Percentiles rank a stretch among this genome's conserved stretches.
These are phyloP conservation scores for Buceros bicornis DNA, from an alignment of 2,797 vertebrate genomes.

Conservation along the genomic window DNA sequence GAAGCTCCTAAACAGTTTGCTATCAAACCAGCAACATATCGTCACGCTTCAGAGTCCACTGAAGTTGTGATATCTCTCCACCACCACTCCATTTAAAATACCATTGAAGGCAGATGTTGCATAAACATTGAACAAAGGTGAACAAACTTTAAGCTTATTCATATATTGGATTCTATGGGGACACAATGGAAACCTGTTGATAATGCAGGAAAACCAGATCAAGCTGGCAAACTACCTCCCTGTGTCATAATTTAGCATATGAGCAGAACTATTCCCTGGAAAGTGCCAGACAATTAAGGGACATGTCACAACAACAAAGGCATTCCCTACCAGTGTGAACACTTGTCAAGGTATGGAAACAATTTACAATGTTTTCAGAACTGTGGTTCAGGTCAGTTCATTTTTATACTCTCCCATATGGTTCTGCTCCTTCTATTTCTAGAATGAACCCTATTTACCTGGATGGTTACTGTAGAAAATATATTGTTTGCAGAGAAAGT, in stretches of 20 bases:
- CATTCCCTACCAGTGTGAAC: background rate
- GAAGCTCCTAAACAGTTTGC: background rate
- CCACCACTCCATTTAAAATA: background rate
- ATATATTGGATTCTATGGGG: background rate
- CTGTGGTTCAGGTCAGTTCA: constrained; percentile 49
- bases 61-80: background rate
- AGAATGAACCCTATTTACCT: constrained; percentile 67
- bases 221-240: background rate
- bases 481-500: constrained; percentile 64
- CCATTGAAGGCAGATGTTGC: background rate
- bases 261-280: background rate
- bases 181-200: background rate
- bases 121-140: background rate
- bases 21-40: background rate
- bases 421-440: constrained; percentile 53
- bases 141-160: background rate
- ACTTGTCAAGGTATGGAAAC: constrained; percentile 63
- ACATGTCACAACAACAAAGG: constrained; percentile 29
- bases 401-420: constrained; percentile 58
- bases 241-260: constrained; percentile 1
- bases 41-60: background rate
- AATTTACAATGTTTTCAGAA: constrained; percentile 69
- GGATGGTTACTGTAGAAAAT: constrained; percentile 46
- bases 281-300: constrained; percentile 30
- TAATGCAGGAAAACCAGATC: background rate